A percentile compares a stretch with the other conserved stretches of the same genome.
Evolutionary conservation across 2,113 vertebrate genomes (phyloP).

Genomic region (Bubo scandiacus): DNA sequence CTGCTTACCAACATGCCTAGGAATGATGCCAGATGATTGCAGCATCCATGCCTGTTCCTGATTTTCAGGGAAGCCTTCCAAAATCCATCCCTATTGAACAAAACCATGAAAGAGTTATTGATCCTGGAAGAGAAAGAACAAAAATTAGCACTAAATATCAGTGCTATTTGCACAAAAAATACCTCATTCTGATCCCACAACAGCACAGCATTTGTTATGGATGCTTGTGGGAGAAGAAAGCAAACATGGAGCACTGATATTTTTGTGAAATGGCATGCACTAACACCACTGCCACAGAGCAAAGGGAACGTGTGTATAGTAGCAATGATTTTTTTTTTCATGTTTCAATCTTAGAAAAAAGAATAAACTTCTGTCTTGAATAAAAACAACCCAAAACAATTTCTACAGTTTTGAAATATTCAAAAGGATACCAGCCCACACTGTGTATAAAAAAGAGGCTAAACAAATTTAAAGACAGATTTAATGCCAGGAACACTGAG

Average conservation of each 20-base stretch:
- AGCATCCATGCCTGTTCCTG: conserved; percentile 81
- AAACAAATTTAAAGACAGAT: conserved; percentile 68
- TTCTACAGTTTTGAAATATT: conserved; percentile 67
- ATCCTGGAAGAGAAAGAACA: not conserved
- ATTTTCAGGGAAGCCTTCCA: conserved; percentile 86
- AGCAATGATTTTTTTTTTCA: not conserved
- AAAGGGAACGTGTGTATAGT: not conserved
- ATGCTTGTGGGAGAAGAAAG: not conserved
- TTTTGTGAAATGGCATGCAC: not conserved
- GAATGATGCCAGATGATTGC: conserved; percentile 82
- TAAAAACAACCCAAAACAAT: conserved; percentile 15
- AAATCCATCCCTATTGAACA: conserved; percentile 87
- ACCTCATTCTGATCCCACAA: not conserved
- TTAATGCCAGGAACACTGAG: conserved; percentile 50
- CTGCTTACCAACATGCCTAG: conserved; percentile 87
- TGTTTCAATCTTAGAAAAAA: not conserved
- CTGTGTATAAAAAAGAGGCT: conserved; percentile 3
- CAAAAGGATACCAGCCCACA: conserved; percentile 35
- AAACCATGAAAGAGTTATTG: conserved; percentile 10
- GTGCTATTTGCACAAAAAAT: not conserved
- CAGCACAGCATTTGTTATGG: not conserved
- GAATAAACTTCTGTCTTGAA: not conserved
- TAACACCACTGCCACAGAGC: not conserved
- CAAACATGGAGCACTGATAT: not conserved
- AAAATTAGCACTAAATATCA: not conserved